Evolutionary conservation across 1,140 invertebrate species (phyloP).

Genomic region (Pseudomyrmex gracilis): DNA sequence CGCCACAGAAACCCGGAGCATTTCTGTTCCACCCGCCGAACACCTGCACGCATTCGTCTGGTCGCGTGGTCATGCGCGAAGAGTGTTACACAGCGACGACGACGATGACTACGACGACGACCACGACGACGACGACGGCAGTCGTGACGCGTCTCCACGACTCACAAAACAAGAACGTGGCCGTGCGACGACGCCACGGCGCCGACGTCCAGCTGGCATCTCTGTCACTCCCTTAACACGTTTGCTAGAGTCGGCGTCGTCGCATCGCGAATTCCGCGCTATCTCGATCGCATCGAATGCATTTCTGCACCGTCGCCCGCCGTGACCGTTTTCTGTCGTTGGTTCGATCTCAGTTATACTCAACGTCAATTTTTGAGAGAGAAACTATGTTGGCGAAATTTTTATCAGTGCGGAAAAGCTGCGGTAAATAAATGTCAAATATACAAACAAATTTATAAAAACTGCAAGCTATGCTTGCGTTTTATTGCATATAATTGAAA

Average conservation of each 20-base stretch:
- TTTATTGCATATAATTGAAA: too few species aligned
- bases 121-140: constrained; percentile 42
- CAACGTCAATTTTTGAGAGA: background rate
- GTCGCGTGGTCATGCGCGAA: constrained; percentile 56
- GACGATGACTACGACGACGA: background rate
- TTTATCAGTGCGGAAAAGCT: too few species aligned
- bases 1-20: constrained; percentile 48
- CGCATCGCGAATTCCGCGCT: constrained; percentile 44
- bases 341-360: constrained; percentile 18
- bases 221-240: constrained; percentile 56
- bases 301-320: constrained; percentile 28
- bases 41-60: constrained; percentile 65
- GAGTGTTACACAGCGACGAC: constrained; percentile 17
- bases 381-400: background rate
- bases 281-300: constrained; percentile 37
- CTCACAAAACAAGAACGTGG: constrained; percentile 69
- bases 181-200: constrained; percentile 66
- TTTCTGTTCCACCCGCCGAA: constrained; percentile 66
- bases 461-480: too few species aligned
- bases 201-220: constrained; percentile 74
- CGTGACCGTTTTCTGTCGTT: constrained; percentile 23
- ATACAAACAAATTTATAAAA: too few species aligned
- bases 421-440: too few species aligned
- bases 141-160: constrained; percentile 61
- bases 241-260: constrained; percentile 28